phyloP scores from a whole-genome alignment of 2,888 invertebrate species.

The Xylota sylvarum region DNA sequence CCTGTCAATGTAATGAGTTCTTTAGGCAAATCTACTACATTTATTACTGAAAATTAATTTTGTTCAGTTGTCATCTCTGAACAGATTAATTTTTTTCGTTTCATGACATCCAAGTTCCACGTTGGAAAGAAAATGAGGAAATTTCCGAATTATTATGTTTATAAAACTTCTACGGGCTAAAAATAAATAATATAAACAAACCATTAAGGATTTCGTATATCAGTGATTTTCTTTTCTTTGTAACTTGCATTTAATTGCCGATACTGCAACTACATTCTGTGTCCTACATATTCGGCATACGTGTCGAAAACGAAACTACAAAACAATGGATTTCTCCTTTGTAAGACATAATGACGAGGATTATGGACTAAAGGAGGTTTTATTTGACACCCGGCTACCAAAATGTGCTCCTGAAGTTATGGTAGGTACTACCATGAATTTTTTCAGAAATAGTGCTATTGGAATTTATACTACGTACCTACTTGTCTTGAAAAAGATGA shows the following conservation, averaged over 20 bases:
- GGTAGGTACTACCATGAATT: slow-evolving; percentile 54
- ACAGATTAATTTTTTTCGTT: slow-evolving; percentile 7
- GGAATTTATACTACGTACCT: background rate
- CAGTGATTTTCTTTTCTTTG: background rate
- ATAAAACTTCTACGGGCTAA: slow-evolving; percentile 36
- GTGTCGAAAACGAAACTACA: slow-evolving; percentile 46
- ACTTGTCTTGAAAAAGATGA: background rate
- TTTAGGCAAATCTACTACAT: background rate
- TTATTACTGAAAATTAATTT: background rate
- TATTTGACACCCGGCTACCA: slow-evolving; percentile 48
- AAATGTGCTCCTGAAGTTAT: slow-evolving; percentile 65
- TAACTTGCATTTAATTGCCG: slow-evolving; percentile 4
- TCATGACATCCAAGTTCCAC: slow-evolving; percentile 76
- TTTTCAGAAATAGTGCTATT: background rate
- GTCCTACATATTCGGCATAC: slow-evolving; percentile 47
- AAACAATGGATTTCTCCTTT: slow-evolving; percentile 63
- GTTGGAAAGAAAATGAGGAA: slow-evolving; percentile 74
- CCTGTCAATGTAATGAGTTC: background rate
- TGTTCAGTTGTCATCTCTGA: slow-evolving; percentile 3
- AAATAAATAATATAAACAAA: slow-evolving; percentile 63
- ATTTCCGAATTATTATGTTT: slow-evolving; percentile 50
- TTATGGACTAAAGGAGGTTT: slow-evolving; percentile 53
- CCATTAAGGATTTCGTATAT: slow-evolving; percentile 6
- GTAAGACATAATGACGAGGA: slow-evolving; percentile 58
- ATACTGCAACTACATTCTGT: background rate